Base-by-base conservation (phyloP, 2,797 vertebrate species). In the Balearica regulorum region DNA sequence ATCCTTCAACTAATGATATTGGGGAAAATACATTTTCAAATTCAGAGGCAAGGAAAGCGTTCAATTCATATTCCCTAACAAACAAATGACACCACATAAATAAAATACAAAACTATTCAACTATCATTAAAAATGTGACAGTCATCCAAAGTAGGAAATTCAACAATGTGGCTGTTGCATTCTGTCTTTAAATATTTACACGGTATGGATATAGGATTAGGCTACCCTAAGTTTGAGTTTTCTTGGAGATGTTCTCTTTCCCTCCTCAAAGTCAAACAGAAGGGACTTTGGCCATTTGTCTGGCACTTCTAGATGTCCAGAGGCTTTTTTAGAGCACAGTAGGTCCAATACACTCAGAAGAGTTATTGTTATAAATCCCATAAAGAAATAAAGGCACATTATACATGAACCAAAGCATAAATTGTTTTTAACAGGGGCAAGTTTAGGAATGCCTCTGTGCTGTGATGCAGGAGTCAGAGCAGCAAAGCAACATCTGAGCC, bases 1-100 rank as follows among this genome's bases (percentile, higher is more conserved):
- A 93, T 88, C 92, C 91, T 94, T 96, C 89, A 84, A 91, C 80
- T 96, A 96, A 96, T 93, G 91, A 87, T 96, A 94, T 57, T 0
- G 0, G 78, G 48, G 53, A 95, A 95, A 95, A 96, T 61, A 91
- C 80, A 92, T 96, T 97, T 95, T 93, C 81, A 82, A 90, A 94
- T 96, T 94, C 88, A 98, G 97, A 86, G 97, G 98, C 98, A 98
- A 98, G 98, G 98, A 98, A 98, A 97, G 66, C 1, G 0, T 93
- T 91, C 94, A 94, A 96, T 91, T 95, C 92, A 43, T 83, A 95
- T 93, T 97, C 70, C 60, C 90, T 77, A 62, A 73, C 83, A 96
- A 95, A 95, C 90, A 97, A 95, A 92, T 95, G 75, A 88, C 58
- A 94, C 88, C 93, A 93, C 92, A 96, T 96, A 97, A 97, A 97